Conservation (phyloP, 1,140 invertebrate species). For the Lamellibrachia luymesi region DNA sequence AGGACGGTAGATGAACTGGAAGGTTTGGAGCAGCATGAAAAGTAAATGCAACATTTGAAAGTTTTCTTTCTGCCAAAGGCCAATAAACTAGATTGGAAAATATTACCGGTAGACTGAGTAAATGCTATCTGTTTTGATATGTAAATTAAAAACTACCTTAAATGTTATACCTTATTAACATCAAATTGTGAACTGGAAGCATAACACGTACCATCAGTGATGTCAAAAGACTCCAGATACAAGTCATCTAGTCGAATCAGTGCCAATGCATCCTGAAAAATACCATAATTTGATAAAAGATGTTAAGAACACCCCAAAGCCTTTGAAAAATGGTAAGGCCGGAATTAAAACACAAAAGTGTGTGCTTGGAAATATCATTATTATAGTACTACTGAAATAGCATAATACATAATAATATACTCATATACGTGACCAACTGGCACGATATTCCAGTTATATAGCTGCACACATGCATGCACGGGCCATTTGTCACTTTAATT, state of each 20-base stretch:
- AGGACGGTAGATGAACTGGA: not conserved
- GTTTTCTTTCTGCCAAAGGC: not conserved
- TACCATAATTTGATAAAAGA: not conserved
- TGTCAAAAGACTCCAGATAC: slow-evolving; percentile 95
- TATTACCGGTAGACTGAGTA: not conserved
- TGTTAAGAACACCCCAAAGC: too few relatives aligned
- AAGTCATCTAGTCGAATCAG: slow-evolving; percentile 93
- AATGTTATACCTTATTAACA: slow-evolving; percentile 1
- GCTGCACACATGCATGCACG: not conserved
- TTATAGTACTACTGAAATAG: not conserved
- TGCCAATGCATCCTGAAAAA: slow-evolving; percentile 80
- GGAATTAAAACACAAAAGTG: not conserved
- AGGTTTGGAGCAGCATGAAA: not conserved
- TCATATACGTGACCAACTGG: not conserved
- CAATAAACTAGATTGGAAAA: not conserved
- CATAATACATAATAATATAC: not conserved
- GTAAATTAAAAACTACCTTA: not conserved
- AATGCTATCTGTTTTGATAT: not conserved
- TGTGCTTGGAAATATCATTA: not conserved
- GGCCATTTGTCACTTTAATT: not conserved
- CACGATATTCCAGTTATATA: not conserved
- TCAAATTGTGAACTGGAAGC: not conserved
- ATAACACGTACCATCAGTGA: slow-evolving; percentile 73
- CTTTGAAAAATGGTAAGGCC: too few relatives aligned
- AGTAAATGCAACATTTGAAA: too few relatives aligned